phyloP scores from a whole-genome alignment of 2,113 vertebrate genomes.

The Pedionomus torquatus region DNA sequence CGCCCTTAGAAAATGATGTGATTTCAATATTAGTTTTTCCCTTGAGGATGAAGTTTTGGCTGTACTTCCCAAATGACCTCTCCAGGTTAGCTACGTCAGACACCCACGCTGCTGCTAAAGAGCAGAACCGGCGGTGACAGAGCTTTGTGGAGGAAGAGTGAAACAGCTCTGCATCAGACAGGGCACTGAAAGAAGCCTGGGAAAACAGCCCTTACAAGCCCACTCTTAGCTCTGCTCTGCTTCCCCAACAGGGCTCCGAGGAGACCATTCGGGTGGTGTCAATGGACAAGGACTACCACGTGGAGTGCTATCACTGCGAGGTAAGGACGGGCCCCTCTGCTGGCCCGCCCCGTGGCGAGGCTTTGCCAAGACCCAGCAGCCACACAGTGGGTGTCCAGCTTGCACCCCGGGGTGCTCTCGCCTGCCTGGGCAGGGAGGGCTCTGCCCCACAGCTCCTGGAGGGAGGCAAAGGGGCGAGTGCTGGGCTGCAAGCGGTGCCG shows the following conservation, averaged over 20 bases:
- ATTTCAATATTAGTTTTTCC: not conserved
- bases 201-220: not conserved
- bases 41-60: not conserved
- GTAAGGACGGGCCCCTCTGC: constrained; percentile 67
- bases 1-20: not conserved
- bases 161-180: not conserved
- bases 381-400: not conserved
- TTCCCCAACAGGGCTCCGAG: constrained; percentile 87
- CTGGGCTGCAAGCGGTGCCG: not conserved
- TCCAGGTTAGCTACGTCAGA: not conserved
- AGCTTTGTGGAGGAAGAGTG: not conserved
- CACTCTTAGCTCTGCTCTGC: not conserved
- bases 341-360: rapidly evolving
- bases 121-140: not conserved
- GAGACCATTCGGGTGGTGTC: constrained; percentile 97
- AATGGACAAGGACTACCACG: constrained; percentile 98
- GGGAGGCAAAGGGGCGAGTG: too few species aligned
- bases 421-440: not conserved
- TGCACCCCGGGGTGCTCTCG: rapidly evolving
- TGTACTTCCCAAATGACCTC: not conserved
- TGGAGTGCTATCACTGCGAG: constrained; percentile 98
- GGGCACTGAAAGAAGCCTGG: not conserved
- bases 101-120: not conserved
- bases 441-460: not conserved
- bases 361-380: not conserved